Evolutionary conservation across 1,140 invertebrate species (phyloP).

Genomic region (Anastrepha ludens): DNA sequence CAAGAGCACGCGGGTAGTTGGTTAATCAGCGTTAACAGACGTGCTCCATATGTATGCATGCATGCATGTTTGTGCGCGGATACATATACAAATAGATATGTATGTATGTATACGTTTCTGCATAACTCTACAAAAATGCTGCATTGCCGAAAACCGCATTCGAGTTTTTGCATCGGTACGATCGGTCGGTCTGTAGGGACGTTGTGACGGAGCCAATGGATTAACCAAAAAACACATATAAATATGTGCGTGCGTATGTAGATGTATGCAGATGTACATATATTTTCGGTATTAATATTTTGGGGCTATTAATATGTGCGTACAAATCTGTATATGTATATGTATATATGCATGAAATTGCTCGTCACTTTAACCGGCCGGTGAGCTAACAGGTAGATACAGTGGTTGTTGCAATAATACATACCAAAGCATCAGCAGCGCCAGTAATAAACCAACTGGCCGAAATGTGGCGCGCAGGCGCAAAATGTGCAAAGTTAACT

Average conservation of each 20-base stretch:
- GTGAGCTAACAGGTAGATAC: neutral
- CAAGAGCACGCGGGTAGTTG: neutral
- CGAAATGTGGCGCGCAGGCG: slow-evolving; percentile 29
- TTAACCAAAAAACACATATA: neutral
- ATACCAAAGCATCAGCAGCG: neutral
- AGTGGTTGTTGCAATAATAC: neutral
- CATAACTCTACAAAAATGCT: slow-evolving; percentile 34
- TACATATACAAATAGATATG: neutral
- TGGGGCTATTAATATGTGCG: neutral
- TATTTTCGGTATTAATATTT: neutral
- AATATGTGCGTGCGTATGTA: neutral
- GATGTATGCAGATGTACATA: neutral
- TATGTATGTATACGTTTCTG: neutral
- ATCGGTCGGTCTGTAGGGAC: neutral
- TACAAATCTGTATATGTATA: neutral
- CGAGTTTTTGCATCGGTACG: neutral
- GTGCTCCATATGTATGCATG: neutral
- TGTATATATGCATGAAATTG: neutral
- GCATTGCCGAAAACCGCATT: neutral
- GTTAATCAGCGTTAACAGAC: too few species aligned
- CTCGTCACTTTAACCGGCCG: neutral
- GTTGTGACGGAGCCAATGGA: neutral
- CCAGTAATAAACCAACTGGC: neutral
- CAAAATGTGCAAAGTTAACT: neutral
- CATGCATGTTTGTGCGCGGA: neutral